These are phyloP conservation scores for Microcebus ravelobensis DNA, from an alignment of 2,113 vertebrate genomes.

Conservation along the genomic window DNA sequence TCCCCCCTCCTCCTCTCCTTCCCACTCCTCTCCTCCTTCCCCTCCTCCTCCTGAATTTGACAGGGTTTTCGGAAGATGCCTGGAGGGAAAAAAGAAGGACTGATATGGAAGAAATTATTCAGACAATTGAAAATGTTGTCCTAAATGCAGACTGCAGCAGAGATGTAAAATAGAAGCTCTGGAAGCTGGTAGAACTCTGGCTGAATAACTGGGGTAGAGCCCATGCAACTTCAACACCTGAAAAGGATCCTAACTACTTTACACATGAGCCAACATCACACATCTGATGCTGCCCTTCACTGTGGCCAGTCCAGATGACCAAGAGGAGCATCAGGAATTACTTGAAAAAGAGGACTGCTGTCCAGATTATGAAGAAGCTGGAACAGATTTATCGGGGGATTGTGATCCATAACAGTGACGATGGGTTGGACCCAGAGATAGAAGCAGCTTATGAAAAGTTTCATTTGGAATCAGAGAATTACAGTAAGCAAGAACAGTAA, in stretches of 20 bases:
- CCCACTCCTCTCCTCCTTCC: no score
- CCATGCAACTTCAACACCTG: constrained; percentile 88
- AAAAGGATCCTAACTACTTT: constrained; percentile 98
- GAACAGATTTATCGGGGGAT: constrained; percentile 85
- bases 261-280: constrained; percentile 99
- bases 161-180: constrained; percentile 94
- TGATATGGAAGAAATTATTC: constrained; percentile 93
- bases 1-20: no score
- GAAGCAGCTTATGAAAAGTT: constrained; percentile 97
- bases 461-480: constrained; percentile 94
- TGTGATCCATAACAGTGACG: constrained; percentile 89
- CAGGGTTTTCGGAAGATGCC: constrained; percentile 94
- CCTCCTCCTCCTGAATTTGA: constrained; percentile 88
- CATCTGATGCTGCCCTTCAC: constrained; percentile 96
- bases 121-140: constrained; percentile 91
- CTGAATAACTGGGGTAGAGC: constrained; percentile 98
- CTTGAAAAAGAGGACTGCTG: constrained; percentile 94
- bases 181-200: constrained; percentile 94
- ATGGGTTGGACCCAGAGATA: constrained; percentile 98
- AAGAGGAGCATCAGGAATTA: constrained; percentile 97
- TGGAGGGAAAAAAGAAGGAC: constrained; percentile 91
- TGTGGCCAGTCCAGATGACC: constrained; percentile 97
- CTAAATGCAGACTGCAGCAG: constrained; percentile 94
- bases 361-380: constrained; percentile 93
- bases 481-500: constrained; percentile 88